phyloP scores from a whole-genome alignment of 2,113 vertebrate species.

The Bubo blakistoni region DNA sequence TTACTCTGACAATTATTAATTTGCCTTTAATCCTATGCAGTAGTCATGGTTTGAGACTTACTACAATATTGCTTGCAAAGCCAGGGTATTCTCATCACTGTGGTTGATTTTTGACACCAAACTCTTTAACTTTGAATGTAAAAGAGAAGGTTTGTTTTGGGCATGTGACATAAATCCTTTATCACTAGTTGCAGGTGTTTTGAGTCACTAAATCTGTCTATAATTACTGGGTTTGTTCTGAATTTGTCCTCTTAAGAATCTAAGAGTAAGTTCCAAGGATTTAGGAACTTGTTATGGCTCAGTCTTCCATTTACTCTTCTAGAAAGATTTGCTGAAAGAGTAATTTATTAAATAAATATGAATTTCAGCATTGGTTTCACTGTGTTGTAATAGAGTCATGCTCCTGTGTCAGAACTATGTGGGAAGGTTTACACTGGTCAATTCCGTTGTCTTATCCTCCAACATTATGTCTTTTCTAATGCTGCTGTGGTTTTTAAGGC shows the following conservation, averaged over 20 bases:
- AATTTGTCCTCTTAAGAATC: background rate
- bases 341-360: background rate
- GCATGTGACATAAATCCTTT: background rate
- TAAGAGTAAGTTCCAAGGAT: background rate
- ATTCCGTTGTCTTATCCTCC: background rate
- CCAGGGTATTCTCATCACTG: background rate
- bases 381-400: background rate
- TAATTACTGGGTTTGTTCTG: background rate
- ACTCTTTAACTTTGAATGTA: background rate
- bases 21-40: background rate
- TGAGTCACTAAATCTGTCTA: background rate
- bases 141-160: background rate
- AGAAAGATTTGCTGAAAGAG: background rate
- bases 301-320: background rate
- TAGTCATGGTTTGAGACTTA: background rate
- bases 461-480: background rate
- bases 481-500: background rate
- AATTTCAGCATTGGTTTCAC: background rate
- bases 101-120: background rate
- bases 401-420: background rate
- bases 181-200: background rate
- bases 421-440: background rate
- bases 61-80: background rate
- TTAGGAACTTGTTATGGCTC: background rate
- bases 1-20: background rate